Percentiles rank a stretch among this genome's conserved stretches.
Conservation (phyloP, 2,113 vertebrate species). For the Oxyura jamaicensis region DNA sequence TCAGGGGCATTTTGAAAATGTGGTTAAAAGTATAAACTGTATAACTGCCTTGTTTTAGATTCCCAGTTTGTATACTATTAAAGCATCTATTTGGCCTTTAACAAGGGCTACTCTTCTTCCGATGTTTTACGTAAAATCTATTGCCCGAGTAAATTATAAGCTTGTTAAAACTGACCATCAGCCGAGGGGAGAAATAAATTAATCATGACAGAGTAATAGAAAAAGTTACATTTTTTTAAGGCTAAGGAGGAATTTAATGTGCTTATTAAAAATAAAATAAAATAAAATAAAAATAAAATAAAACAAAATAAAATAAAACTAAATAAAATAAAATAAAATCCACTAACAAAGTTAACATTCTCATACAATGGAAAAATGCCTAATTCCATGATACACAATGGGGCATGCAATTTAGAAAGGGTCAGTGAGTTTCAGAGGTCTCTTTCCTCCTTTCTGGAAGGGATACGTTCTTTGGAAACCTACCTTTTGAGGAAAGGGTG, state of each 20-base stretch:
- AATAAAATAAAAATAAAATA: too few species aligned
- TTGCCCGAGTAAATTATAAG: background rate
- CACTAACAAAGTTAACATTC: constrained; percentile 49
- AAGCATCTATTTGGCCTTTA: background rate
- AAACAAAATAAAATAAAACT: too few species aligned
- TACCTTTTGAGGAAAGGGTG: constrained; percentile 61
- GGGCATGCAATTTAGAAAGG: constrained; percentile 59
- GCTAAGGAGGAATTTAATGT: background rate
- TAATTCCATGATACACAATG: constrained; percentile 11
- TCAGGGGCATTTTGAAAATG: background rate
- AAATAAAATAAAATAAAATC: background rate
- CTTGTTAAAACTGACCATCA: background rate
- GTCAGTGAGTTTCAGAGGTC: constrained; percentile 66
- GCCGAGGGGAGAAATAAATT: background rate
- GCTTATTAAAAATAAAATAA: constrained; percentile 19
- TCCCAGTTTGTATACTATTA: background rate
- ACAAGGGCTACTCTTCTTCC: background rate
- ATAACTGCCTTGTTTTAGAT: background rate
- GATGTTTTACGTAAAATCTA: background rate
- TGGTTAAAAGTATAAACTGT: background rate
- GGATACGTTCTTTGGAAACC: constrained; percentile 59
- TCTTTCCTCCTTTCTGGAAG: constrained; percentile 35
- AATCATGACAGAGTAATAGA: background rate
- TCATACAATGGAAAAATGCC: constrained; percentile 37
- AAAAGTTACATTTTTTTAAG: background rate